These are phyloP conservation scores for Mormyrus proboscirostris DNA, from an alignment of 2,797 vertebrate species.

Conservation along the genomic window DNA sequence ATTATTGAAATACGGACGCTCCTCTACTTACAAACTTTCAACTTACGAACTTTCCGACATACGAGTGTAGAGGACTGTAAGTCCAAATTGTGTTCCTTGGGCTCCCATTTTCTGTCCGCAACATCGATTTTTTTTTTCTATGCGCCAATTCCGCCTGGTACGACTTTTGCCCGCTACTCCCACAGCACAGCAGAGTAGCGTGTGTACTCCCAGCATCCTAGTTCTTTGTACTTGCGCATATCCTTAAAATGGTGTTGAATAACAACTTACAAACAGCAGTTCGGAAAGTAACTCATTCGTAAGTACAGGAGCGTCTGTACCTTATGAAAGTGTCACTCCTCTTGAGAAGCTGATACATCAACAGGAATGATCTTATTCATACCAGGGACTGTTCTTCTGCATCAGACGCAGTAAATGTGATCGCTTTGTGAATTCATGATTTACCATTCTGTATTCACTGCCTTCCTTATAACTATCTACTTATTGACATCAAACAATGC, in stretches of 20 bases:
- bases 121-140: background rate
- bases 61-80: background rate
- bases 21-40: background rate
- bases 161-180: background rate
- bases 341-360: background rate
- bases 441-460: background rate
- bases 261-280: background rate
- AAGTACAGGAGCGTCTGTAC: background rate
- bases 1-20: background rate
- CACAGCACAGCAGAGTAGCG: accelerated
- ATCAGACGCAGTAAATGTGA: background rate
- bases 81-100: background rate
- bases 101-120: background rate
- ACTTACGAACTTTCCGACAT: background rate
- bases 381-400: background rate
- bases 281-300: background rate
- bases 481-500: background rate
- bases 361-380: background rate
- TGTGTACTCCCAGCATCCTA: background rate
- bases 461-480: background rate
- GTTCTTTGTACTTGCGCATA: background rate
- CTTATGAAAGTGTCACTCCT: background rate
- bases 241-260: background rate
- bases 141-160: background rate
- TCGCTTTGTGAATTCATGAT: background rate